A percentile compares a stretch with the other conserved stretches of the same genome.
Evolutionary conservation across 2,113 vertebrate species (phyloP).

Genomic region (Hepsetus odoe): DNA sequence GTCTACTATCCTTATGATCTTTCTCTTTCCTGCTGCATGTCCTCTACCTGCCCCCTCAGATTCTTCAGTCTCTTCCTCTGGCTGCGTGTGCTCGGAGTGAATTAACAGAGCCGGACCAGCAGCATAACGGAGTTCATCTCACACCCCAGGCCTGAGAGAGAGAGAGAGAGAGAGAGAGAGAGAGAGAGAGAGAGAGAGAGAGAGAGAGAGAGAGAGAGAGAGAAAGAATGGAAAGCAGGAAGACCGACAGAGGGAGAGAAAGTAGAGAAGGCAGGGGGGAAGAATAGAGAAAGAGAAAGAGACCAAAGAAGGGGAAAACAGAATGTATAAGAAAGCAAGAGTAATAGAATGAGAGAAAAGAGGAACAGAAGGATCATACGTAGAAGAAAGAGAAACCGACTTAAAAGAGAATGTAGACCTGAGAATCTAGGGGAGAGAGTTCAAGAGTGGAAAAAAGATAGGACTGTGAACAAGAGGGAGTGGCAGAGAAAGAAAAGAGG

Average conservation of each 20-base stretch:
- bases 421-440: no score
- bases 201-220: not conserved
- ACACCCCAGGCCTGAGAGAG: conserved; percentile 46
- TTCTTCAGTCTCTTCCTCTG: conserved; percentile 9
- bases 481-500: no score
- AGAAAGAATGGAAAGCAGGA: not conserved
- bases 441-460: no score
- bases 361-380: no score
- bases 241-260: no score
- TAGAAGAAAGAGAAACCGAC: no score
- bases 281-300: not conserved
- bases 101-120: conserved; percentile 18
- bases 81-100: conserved; percentile 40
- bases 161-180: conserved; percentile 2
- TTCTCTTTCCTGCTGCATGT: conserved; percentile 46
- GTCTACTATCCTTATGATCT: conserved; percentile 19
- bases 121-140: conserved; percentile 17
- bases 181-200: not conserved
- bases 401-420: no score
- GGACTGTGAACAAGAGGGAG: no score
- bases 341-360: not conserved
- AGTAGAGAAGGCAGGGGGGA: no score
- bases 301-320: not conserved
- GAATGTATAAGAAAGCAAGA: not conserved
- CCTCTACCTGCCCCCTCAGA: conserved; percentile 38